Percentiles rank a stretch among this genome's conserved stretches.
Evolutionary conservation across 1,140 invertebrate genomes (phyloP).

Genomic region (Brachionus rubens): DNA sequence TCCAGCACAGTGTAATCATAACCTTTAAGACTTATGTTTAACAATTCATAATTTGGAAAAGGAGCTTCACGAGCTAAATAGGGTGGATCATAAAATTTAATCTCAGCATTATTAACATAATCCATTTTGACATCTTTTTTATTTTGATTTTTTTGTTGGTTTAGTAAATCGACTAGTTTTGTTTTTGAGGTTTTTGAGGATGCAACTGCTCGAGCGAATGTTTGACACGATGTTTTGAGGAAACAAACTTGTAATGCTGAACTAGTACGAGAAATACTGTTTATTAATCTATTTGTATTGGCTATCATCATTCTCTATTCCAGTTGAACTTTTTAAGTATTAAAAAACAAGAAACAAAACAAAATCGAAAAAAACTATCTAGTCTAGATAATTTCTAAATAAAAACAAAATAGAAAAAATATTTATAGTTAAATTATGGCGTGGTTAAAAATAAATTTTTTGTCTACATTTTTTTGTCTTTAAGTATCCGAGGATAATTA

Average conservation of each 20-base stretch:
- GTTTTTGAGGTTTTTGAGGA: background rate
- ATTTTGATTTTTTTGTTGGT: background rate
- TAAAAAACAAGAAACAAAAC: background rate
- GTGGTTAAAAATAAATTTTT: too few species aligned
- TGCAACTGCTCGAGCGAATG: background rate
- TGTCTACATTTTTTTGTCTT: too few species aligned
- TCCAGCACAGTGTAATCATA: constrained; percentile 41
- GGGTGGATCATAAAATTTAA: constrained; percentile 46
- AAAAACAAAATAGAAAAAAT: too few species aligned
- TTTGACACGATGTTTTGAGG: background rate
- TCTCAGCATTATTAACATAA: constrained; percentile 43
- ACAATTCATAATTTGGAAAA: constrained; percentile 21
- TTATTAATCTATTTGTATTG: background rate
- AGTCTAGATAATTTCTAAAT: too few species aligned
- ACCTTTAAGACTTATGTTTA: constrained; percentile 23
- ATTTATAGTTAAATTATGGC: too few species aligned
- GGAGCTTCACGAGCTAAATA: constrained; percentile 11
- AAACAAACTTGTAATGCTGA: background rate
- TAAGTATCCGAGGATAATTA: too few species aligned
- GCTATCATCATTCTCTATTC: background rate
- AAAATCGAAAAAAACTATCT: background rate
- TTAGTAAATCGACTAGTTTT: constrained; percentile 1
- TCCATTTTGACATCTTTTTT: constrained; percentile 40
- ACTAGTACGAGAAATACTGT: background rate
- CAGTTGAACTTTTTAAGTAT: background rate